Evolutionary conservation across 53 echinoderm and acorn worm species (phyloP).

Genomic region (Astropecten irregularis): DNA sequence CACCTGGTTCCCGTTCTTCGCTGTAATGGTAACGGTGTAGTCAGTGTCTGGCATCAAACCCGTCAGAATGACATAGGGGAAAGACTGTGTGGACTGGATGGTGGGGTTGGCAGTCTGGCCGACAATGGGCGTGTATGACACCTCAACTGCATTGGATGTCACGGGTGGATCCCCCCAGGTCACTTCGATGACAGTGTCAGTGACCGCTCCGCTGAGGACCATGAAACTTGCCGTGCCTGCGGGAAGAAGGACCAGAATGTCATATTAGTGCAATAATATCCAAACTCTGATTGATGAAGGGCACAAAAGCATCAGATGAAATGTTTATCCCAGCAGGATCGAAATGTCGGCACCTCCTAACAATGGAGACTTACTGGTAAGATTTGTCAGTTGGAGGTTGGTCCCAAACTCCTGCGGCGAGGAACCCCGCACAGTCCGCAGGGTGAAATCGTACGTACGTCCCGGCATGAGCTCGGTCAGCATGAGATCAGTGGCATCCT

Average conservation of each 20-base stretch:
- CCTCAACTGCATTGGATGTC: conserved; percentile 13
- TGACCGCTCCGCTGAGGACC: conserved; percentile 7
- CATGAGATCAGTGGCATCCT: background rate
- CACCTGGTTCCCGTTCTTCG: background rate
- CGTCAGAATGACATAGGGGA: background rate
- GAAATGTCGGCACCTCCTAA: too few relatives aligned
- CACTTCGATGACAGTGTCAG: conserved; percentile 43
- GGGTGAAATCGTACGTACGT: conserved; percentile 20
- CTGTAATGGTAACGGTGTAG: conserved; percentile 52
- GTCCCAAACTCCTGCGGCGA: background rate
- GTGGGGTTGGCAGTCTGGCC: conserved; percentile 6
- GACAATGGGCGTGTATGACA: conserved; percentile 18
- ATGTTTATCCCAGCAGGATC: too few relatives aligned
- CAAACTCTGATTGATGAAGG: too few relatives aligned
- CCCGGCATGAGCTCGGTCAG: conserved; percentile 39
- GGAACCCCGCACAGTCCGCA: conserved; percentile 18
- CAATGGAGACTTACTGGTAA: conserved; percentile 33
- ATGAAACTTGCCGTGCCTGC: background rate
- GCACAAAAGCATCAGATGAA: too few relatives aligned
- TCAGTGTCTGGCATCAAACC: conserved; percentile 64
- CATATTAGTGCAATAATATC: too few relatives aligned
- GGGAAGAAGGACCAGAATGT: too few relatives aligned
- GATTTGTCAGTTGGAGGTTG: background rate
- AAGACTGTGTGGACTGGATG: background rate
- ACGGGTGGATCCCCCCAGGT: conserved; percentile 31